Percentiles rank a stretch among this genome's conserved stretches.
Conservation (phyloP, 2,797 vertebrate genomes). For the Microhierax caerulescens region DNA sequence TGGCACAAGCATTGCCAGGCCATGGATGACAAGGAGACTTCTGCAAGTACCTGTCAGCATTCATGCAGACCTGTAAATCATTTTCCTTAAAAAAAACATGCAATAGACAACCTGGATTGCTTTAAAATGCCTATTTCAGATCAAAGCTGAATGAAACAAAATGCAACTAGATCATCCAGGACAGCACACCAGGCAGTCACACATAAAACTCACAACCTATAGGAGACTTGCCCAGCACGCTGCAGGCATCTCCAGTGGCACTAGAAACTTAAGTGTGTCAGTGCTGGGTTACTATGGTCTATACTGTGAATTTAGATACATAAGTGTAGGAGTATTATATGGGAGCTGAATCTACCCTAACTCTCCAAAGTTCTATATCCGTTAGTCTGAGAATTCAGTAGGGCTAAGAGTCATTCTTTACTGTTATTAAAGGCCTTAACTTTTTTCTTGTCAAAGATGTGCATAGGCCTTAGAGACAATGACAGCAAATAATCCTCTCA, state of each 20-base stretch:
- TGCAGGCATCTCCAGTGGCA: neutral
- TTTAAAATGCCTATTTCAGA: neutral
- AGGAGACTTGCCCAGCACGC: neutral
- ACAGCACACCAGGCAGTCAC: accelerated
- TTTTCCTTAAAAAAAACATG: neutral
- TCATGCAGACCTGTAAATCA: neutral
- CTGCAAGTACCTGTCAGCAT: neutral
- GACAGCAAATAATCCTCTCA: neutral
- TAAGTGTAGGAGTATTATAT: neutral
- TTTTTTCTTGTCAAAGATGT: slow-evolving; percentile 1
- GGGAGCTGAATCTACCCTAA: neutral
- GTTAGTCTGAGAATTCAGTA: neutral
- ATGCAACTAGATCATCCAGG: neutral
- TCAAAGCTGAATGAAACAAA: neutral
- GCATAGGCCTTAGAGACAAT: slow-evolving; percentile 16
- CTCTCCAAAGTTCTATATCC: neutral
- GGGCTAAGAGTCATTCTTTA: neutral
- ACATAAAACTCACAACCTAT: neutral
- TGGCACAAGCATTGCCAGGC: neutral
- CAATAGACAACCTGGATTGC: neutral
- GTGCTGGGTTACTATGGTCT: neutral
- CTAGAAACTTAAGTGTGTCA: neutral
- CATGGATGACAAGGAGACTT: neutral
- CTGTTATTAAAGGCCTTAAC: neutral
- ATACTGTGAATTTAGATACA: neutral